These are phyloP conservation scores for Onychostoma macrolepis DNA, from an alignment of 2,113 vertebrate species.

Conservation along the genomic window DNA sequence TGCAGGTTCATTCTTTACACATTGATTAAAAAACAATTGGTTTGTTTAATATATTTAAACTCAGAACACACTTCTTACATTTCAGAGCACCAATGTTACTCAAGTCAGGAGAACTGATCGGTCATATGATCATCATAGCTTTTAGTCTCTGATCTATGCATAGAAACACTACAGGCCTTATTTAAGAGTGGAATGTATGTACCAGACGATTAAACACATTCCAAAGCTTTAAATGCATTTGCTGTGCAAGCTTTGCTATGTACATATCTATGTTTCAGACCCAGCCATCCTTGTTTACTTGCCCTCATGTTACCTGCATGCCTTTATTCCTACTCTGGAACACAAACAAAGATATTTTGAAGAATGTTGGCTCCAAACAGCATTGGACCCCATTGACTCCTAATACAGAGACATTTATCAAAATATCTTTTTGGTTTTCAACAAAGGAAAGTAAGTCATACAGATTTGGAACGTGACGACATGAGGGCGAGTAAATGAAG, in stretches of 20 bases:
- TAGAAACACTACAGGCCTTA: not conserved
- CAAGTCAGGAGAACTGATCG: not conserved
- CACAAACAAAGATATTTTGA: too few relatives aligned
- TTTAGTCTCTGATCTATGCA: not conserved
- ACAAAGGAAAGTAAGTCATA: not conserved
- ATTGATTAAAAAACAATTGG: not conserved
- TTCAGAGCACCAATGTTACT: not conserved
- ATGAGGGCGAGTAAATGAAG: not conserved
- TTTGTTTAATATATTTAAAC: not conserved
- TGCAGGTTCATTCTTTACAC: not conserved
- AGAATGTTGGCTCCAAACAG: too few relatives aligned
- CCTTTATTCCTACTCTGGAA: too few relatives aligned
- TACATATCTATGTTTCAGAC: not conserved
- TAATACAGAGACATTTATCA: not conserved
- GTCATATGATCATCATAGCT: not conserved
- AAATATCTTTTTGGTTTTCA: not conserved
- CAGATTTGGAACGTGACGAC: not conserved
- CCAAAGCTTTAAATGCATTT: not conserved
- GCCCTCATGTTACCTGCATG: too few relatives aligned
- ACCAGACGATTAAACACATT: not conserved
- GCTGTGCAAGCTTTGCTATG: not conserved
- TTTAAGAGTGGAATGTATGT: constrained; percentile 38
- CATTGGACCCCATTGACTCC: too few relatives aligned
- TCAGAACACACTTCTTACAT: constrained; percentile 10
- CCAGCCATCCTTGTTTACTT: not conserved